Evolutionary conservation across 2,888 invertebrate genomes (phyloP).

Genomic region (Polydrusus pterygomalis): DNA sequence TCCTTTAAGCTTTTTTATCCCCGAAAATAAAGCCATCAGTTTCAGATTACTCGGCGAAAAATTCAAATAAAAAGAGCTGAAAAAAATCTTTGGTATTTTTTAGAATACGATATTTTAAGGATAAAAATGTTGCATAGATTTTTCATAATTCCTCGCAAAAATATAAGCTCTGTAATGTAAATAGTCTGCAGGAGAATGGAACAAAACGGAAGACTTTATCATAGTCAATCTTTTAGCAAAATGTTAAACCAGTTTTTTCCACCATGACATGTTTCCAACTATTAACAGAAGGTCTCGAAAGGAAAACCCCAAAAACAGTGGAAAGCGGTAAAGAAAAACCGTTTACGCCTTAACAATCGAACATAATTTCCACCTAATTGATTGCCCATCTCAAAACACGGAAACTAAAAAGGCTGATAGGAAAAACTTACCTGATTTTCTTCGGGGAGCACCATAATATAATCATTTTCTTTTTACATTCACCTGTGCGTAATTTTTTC

Average conservation of each 20-base stretch:
- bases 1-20: slow-evolving; percentile 10
- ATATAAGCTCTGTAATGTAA: no score
- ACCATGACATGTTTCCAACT: neutral
- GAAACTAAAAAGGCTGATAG: slow-evolving; percentile 16
- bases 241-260: neutral
- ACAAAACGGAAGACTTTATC: neutral
- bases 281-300: slow-evolving; percentile 5
- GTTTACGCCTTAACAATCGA: slow-evolving; percentile 38
- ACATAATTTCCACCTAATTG: slow-evolving; percentile 39
- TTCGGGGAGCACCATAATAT: neutral
- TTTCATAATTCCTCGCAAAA: no score
- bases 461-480: neutral
- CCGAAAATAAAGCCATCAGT: slow-evolving; percentile 5
- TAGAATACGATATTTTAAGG: no score
- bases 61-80: neutral
- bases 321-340: slow-evolving; percentile 24
- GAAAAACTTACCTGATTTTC: neutral
- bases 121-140: no score
- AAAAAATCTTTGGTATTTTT: no score
- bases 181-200: no score
- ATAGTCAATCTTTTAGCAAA: neutral
- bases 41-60: neutral
- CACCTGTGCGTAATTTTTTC: neutral
- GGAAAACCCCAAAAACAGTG: slow-evolving; percentile 16
- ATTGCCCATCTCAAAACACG: slow-evolving; percentile 23